Conservation (phyloP, 2,888 invertebrate species). For the Corythucha ciliata region DNA sequence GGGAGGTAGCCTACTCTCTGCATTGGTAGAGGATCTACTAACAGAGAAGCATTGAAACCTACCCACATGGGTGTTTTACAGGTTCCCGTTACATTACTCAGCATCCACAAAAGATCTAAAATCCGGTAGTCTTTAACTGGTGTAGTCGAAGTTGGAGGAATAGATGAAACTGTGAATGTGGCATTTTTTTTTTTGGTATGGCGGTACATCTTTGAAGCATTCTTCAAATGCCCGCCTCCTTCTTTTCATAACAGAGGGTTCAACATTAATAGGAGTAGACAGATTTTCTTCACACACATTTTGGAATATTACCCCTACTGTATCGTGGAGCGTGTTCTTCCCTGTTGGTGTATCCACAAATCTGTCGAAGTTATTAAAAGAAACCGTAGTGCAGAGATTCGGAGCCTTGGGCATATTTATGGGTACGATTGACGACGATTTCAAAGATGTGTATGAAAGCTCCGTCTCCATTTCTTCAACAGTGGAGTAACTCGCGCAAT, state of each 20-base stretch:
- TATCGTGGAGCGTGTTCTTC: constrained; percentile 40
- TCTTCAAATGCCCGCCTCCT: constrained; percentile 6
- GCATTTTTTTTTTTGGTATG: constrained; percentile 3
- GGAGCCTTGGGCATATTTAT: no score
- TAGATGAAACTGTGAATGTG: no score
- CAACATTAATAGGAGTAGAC: no score
- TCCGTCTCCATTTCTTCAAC: no score
- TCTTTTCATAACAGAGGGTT: no score
- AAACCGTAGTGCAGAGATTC: no score
- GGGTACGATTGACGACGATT: no score
- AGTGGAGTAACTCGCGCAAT: neutral
- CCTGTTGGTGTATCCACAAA: constrained; percentile 39
- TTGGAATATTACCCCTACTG: constrained; percentile 39
- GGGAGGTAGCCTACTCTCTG: constrained; percentile 11
- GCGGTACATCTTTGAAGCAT: neutral
- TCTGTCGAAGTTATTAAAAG: constrained; percentile 37
- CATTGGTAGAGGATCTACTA: neutral
- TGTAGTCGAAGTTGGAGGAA: no score
- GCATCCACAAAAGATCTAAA: neutral
- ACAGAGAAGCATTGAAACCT: constrained; percentile 4
- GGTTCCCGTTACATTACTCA: neutral
- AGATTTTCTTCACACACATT: no score
- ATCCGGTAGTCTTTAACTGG: neutral
- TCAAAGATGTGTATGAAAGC: no score
- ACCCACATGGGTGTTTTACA: constrained; percentile 12